Evolutionary conservation across 2,888 invertebrate species (phyloP), one percentile per base, ranked within the genome.

Genomic region (Chymomyza procnemis): DNA sequence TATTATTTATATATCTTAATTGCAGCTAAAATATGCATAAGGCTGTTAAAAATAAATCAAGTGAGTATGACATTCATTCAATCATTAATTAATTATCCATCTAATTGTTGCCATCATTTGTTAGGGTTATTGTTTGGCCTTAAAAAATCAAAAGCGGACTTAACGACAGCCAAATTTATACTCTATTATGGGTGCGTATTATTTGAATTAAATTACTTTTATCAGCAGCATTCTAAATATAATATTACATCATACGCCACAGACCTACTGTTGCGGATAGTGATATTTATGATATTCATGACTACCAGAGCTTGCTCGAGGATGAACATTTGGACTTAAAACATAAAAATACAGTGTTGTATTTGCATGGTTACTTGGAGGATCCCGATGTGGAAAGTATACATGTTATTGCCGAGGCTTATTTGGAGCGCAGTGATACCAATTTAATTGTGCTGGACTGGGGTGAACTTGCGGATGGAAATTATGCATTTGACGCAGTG

Each of bases 341-440:
- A 71, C 88, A 87, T 47, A 92, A 90, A 63, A 92, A 92, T 14
- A 93, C 93, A 0, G 92, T 93, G 2, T 78, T 93, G 1, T 93
- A 93, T 87, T 88, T 93, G 34, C 93, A 93, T 82, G 93, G 93
- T 0, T 93, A 93, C 80, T 91, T 93, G 71, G 93, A 93, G 80
- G 91, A 92, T 47, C 92, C 93, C 0, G 91, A 92, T 66, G 92
- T 93, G 60, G 93, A 93, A 83, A 93, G 93, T 82, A 91, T 93
- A 74, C 92, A 92, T 90, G 90, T 91, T 2, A 88, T 91, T 19
- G 90, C 89, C 2, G 88, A 90, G 66, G 90, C 91, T 2, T 91
- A 91, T 73, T 69, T 90, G 34, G 78, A 88, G 58, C 85, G 90
- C 2, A 75, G 67, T 1, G 89, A 91, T 69, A 81, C 88, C 4